These are phyloP conservation scores for Tenualosa thibaudeaui DNA, from an alignment of 2,797 vertebrate genomes.

Conservation along the genomic window DNA sequence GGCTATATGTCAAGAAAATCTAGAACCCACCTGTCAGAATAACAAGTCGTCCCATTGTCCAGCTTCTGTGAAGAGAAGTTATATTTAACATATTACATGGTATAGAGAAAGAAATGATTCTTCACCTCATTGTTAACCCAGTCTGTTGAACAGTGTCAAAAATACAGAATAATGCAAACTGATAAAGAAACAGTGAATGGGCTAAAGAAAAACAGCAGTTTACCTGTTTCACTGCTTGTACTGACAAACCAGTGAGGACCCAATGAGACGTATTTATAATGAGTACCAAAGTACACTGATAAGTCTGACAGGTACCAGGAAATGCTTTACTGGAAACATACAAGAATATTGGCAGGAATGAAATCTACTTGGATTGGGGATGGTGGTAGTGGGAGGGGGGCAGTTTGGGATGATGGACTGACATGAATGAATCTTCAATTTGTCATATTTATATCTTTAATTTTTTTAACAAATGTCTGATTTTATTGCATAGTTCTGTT, in stretches of 20 bases:
- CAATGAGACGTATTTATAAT: conserved; percentile 62
- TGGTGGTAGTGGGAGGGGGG: too few relatives aligned
- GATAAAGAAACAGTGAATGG: background rate
- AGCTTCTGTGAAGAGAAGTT: background rate
- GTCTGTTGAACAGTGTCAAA: background rate
- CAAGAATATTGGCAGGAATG: too few relatives aligned
- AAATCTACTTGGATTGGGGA: too few relatives aligned
- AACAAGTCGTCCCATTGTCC: conserved; percentile 60
- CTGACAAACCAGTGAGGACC: conserved; percentile 27
- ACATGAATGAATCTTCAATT: too few relatives aligned
- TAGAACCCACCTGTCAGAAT: conserved; percentile 65
- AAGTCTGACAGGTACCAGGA: conserved; percentile 51
- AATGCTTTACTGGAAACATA: conserved; percentile 29
- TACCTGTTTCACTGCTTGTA: conserved; percentile 43
- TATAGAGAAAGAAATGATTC: background rate
- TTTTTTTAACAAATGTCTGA: too few relatives aligned
- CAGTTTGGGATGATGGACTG: too few relatives aligned
- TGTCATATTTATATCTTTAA: too few relatives aligned
- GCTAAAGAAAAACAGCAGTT: background rate
- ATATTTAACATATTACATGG: background rate
- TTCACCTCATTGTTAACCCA: background rate
- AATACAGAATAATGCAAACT: background rate
- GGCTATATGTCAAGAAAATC: background rate
- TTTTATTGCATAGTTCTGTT: too few relatives aligned
- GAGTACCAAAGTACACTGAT: conserved; percentile 75